Evolutionary conservation across 2,888 invertebrate genomes (phyloP), one percentile per base, ranked within the genome.

Genomic region (Glaucopsyche alexis): DNA sequence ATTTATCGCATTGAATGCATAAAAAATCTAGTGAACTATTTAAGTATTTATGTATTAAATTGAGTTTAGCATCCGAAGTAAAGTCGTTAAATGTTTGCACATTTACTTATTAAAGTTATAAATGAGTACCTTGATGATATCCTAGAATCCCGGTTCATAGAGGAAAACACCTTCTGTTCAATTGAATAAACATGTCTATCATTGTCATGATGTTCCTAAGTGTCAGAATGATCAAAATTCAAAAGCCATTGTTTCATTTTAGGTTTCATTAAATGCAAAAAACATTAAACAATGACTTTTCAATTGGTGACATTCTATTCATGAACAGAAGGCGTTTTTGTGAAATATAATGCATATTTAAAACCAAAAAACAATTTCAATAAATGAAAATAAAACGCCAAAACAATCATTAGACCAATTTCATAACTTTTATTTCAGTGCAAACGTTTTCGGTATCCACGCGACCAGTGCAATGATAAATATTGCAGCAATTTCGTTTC

Each of bases 401-500:
- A 66, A 66, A 66, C 66, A 67, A 49, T 47, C 69, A 69, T 69
- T 49, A 69, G 45, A 47, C 16, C 29, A 16, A 69, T 69, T 69
- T 47, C 19, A 69, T 47, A 69, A 49, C 49, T 45, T 45, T 29
- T 65, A 40, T 60, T 69, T 19, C 47, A 47, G 67, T 67, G 47
- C 47, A 69, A 69, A 49, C 69, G 69, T 47, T 69, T 69, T 69
- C 67, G 69, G 7, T 49, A 7, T 29, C 13, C 19, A 45, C 19
- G 49, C 69, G 66, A n/a, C 66, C 66, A 66, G 66, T 69, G 69
- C 69, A 49, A 69, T 69, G 29, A 69, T 69, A 69, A 69, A 69
- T 69, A 69, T 69, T 69, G 29, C 69, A 47, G 69, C 69, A 69
- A 49, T 69, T 47, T 49, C 69, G 49, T 47, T 69, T 47, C 47